Evolutionary conservation across 2,113 vertebrate species (phyloP).

Genomic region (Melierax canorus): DNA sequence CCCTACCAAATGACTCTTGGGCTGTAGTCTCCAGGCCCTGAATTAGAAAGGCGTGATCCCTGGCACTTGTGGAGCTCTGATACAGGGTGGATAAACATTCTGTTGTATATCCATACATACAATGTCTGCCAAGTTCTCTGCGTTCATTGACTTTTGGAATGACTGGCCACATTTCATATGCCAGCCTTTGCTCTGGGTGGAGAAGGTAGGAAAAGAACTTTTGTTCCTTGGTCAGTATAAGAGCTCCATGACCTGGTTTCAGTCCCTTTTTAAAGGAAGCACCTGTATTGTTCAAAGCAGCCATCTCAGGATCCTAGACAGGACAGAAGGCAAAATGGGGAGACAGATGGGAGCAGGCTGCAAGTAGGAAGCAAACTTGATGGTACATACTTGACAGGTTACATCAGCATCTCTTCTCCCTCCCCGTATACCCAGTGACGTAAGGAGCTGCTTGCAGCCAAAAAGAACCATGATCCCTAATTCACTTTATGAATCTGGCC

Average conservation of each 20-base stretch:
- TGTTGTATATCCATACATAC: not conserved
- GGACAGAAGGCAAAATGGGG: not conserved
- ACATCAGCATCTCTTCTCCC: not conserved
- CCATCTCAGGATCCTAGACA: not conserved
- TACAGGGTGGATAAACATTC: not conserved
- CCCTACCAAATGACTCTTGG: not conserved
- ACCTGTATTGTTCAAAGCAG: not conserved
- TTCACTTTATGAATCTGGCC: not conserved
- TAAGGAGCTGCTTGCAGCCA: not conserved
- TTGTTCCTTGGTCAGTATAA: not conserved
- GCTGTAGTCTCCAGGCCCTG: not conserved
- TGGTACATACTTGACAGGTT: not conserved
- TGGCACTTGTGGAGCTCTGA: not conserved
- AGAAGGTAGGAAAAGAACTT: not conserved
- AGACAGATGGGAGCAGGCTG: not conserved
- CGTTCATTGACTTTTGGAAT: fast-evolving
- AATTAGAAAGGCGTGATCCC: not conserved
- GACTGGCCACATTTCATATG: not conserved
- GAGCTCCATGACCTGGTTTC: not conserved
- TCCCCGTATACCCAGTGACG: not conserved
- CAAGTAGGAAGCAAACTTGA: not conserved
- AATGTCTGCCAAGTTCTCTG: not conserved
- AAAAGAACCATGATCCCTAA: not conserved
- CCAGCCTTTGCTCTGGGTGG: not conserved
- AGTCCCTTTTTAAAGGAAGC: not conserved